Base-by-base conservation (phyloP, 2,113 vertebrate genomes). In the Sapajus apella region DNA sequence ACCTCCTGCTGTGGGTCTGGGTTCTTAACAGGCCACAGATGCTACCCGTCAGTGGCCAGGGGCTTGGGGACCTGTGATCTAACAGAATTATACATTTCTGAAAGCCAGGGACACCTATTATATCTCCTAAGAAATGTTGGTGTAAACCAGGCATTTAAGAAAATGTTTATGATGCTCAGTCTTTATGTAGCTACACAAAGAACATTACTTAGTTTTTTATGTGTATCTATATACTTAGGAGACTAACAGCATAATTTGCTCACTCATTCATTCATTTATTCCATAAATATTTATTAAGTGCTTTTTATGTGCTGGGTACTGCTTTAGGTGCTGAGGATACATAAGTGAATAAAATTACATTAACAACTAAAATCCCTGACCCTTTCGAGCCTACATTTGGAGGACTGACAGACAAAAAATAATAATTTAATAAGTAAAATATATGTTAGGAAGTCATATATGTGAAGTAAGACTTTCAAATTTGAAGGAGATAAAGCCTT, bases 341-440 rank as follows among this genome's bases (percentile, higher is more conserved):
- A 21, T 70, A 76, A 82, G 20, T 61, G 35, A 64, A 56, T 80
- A 80, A 93, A 85, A 92, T 14, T 79, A 52, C 4, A 55, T 58
- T 21, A 52, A 93, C 9, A 87, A 85, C 45, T 90, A 82, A 82
- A 94, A 79, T 86, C 84, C 1, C 27, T 95, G 61, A 37, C 23
- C 6, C 86, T 93, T 93, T 66, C 32, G 32, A 95, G 37, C 11
- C 40, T 90, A 47, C 23, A 18, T 66, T 93, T 91, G 37, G 13
- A 55, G 10, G 2, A 2, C 32, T 89, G 55, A 92, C 17, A 45
- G 47, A 40, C 16, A 90, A 92, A 94, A 95, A 85, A 95, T 66
- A 45, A 72, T 73, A 45, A 72, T 66, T 88, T 80, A 87, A 88
- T 96, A 72, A 97, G 37, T 73, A 72, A 66, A 97, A 79, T 68